Evolutionary conservation across 2,797 vertebrate genomes (phyloP).

Genomic region (Enteromius viviparus): DNA sequence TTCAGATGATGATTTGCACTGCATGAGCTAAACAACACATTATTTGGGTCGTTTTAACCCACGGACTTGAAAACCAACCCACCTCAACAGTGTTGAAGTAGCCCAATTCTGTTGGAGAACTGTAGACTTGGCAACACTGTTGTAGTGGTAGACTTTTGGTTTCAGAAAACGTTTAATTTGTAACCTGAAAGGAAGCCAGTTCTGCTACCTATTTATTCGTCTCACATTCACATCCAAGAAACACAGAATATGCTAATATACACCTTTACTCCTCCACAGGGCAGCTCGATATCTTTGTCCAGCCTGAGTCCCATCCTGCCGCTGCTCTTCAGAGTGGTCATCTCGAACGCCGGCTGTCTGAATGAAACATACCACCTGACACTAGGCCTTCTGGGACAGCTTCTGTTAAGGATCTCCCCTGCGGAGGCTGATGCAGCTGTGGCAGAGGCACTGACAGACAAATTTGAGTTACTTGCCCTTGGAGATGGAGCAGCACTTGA

Average conservation of each 20-base stretch:
- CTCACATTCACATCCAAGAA: background rate
- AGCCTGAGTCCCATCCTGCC: slow-evolving; percentile 91
- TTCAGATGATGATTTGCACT: background rate
- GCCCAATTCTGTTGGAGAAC: background rate
- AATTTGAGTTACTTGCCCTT: slow-evolving; percentile 81
- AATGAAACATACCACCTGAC: slow-evolving; percentile 97
- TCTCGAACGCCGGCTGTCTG: slow-evolving; percentile 94
- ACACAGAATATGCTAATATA: background rate
- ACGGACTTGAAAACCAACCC: background rate
- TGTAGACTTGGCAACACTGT: background rate
- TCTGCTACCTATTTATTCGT: background rate
- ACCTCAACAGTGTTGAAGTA: background rate
- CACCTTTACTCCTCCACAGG: slow-evolving; percentile 72
- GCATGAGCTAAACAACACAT: background rate
- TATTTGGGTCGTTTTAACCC: background rate
- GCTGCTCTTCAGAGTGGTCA: slow-evolving; percentile 93
- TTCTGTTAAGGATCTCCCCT: slow-evolving; percentile 87
- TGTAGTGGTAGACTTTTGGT: background rate
- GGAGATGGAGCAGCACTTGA: slow-evolving; percentile 76
- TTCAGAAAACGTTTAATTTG: background rate
- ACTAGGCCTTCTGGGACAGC: slow-evolving; percentile 91
- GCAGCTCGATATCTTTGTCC: slow-evolving; percentile 78
- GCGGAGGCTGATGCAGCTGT: slow-evolving; percentile 88
- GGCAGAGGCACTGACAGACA: slow-evolving; percentile 87
- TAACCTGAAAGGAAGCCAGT: background rate